phyloP scores from a whole-genome alignment of 2,797 vertebrate genomes.

The Champsocephalus gunnari region DNA sequence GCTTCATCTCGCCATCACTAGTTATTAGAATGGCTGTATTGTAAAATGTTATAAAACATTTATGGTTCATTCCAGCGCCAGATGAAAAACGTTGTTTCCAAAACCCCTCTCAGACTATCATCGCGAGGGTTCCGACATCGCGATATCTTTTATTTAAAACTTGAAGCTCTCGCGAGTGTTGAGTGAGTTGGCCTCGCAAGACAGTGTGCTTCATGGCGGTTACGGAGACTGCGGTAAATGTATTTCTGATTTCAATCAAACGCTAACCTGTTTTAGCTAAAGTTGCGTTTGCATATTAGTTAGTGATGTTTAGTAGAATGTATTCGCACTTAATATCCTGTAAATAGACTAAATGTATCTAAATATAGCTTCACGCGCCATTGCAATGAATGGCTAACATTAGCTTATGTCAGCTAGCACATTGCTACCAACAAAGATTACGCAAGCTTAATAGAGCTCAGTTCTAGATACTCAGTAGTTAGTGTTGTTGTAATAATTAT shows the following conservation, averaged over 20 bases:
- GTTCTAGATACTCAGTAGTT: constrained; percentile 16
- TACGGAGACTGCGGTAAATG: constrained; percentile 85
- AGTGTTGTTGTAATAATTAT: not conserved
- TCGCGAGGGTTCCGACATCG: constrained; percentile 41
- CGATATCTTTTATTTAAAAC: constrained; percentile 45
- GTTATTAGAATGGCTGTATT: too few relatives aligned
- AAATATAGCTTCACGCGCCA: constrained; percentile 49
- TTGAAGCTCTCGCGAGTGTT: constrained; percentile 59
- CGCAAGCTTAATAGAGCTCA: constrained; percentile 17
- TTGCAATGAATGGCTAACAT: constrained; percentile 39
- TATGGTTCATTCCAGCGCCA: too few relatives aligned
- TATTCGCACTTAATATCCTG: not conserved
- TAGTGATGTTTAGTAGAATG: not conserved
- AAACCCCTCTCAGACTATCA: not conserved
- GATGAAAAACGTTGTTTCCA: too few relatives aligned
- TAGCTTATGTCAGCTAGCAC: constrained; percentile 55
- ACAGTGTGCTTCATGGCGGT: constrained; percentile 85
- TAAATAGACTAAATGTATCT: not conserved
- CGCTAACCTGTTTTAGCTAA: not conserved
- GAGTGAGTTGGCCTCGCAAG: constrained; percentile 56
- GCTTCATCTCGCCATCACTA: too few relatives aligned
- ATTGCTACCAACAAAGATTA: constrained; percentile 47
- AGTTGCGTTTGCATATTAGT: not conserved
- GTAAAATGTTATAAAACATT: too few relatives aligned
- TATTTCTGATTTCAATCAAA: constrained; percentile 40